phyloP scores from a whole-genome alignment of 1,140 invertebrate genomes.

The Drosophila rhopaloa region DNA sequence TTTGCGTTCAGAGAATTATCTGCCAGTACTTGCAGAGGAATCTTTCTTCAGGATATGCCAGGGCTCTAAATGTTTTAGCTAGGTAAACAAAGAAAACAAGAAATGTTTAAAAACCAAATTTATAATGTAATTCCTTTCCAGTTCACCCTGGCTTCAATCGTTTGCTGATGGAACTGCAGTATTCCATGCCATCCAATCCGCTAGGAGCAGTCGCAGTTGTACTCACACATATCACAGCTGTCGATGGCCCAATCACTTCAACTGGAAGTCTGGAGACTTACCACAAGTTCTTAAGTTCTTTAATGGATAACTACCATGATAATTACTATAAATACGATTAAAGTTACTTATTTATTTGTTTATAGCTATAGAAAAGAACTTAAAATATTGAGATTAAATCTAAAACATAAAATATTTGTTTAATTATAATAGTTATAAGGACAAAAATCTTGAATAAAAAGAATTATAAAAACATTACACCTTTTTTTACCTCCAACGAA shows the following conservation, averaged over 20 bases:
- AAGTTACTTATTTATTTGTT: constrained; percentile 35
- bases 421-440: too few species aligned
- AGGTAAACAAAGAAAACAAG: constrained; percentile 26
- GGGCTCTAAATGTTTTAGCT: constrained; percentile 53
- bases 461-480: not conserved
- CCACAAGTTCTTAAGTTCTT: constrained; percentile 38
- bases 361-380: not conserved
- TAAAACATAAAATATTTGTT: not conserved
- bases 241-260: constrained; percentile 19
- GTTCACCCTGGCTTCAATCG: constrained; percentile 47
- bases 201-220: constrained; percentile 42
- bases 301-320: constrained; percentile 16
- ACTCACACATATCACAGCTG: constrained; percentile 43
- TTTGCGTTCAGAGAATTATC: constrained; percentile 63
- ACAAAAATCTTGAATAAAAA: too few species aligned
- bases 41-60: constrained; percentile 17
- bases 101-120: too few species aligned
- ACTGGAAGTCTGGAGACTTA: constrained; percentile 14
- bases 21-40: constrained; percentile 66
- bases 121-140: not conserved
- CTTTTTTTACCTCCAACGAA: not conserved
- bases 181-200: constrained; percentile 50
- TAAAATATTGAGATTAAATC: not conserved
- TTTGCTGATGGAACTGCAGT: constrained; percentile 60
- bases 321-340: not conserved